These are phyloP conservation scores for Babyrousa celebensis DNA, from an alignment of 2,797 vertebrate genomes.

Conservation along the genomic window DNA sequence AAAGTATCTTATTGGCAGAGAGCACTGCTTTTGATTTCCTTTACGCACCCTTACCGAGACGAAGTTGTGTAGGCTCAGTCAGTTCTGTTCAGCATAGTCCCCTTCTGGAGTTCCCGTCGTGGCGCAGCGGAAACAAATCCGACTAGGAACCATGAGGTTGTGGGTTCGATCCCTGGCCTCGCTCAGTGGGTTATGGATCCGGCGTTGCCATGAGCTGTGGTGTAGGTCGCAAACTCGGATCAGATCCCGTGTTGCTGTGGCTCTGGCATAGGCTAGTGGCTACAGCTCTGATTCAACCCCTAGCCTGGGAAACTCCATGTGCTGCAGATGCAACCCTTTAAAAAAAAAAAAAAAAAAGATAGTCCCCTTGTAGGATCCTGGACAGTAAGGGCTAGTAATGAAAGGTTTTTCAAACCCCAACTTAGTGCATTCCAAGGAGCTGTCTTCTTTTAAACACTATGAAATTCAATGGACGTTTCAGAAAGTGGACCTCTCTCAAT, in stretches of 20 bases:
- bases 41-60: neutral
- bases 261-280: too few species aligned
- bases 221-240: too few species aligned
- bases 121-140: too few species aligned
- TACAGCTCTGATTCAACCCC: too few species aligned
- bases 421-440: conserved; percentile 21
- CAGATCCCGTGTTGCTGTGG: too few species aligned
- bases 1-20: neutral
- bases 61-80: neutral
- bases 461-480: conserved; percentile 22
- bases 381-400: neutral
- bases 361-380: neutral
- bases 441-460: neutral
- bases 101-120: neutral
- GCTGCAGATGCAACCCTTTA: too few species aligned
- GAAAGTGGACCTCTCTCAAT: neutral
- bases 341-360: neutral
- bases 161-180: too few species aligned
- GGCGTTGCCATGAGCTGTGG: too few species aligned
- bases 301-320: too few species aligned
- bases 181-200: too few species aligned
- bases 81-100: neutral
- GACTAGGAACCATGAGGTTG: too few species aligned
- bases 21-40: neutral
- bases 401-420: conserved; percentile 42